Evolutionary conservation across 2,888 invertebrate genomes (phyloP).

Genomic region (Conchocele bisecta): DNA sequence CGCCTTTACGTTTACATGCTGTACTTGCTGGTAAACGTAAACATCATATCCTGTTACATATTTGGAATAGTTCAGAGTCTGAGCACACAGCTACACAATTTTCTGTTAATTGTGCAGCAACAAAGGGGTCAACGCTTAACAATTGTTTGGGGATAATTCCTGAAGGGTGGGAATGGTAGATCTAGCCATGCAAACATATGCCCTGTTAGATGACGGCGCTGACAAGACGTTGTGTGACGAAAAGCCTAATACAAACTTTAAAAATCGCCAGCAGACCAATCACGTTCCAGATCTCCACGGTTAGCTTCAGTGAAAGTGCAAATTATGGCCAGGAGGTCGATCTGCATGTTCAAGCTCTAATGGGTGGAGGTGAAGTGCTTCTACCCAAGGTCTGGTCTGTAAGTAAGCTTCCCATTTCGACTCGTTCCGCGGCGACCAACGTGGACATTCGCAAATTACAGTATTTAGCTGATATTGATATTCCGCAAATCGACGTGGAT

Average conservation of each 20-base stretch:
- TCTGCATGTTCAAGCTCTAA: background rate
- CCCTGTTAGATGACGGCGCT: conserved; percentile 22
- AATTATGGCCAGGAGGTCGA: conserved; percentile 2
- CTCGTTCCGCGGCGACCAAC: background rate
- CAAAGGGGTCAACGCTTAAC: background rate
- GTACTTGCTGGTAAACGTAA: conserved; percentile 24
- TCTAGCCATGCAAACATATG: conserved; percentile 5
- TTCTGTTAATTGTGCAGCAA: conserved; percentile 1
- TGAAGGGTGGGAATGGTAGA: conserved; percentile 7
- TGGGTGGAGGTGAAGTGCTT: background rate
- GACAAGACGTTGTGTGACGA: conserved; percentile 30
- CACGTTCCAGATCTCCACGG: conserved; percentile 6
- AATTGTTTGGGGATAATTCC: conserved; percentile 16
- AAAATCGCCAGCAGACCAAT: conserved; percentile 11
- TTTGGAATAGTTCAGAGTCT: background rate
- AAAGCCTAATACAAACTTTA: conserved; percentile 7
- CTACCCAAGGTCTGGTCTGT: conserved; percentile 15
- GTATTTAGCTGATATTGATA: background rate
- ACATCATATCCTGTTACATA: conserved; percentile 32
- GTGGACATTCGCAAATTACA: conserved; percentile 1
- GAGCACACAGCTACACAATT: background rate
- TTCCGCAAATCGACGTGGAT: background rate
- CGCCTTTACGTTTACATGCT: background rate
- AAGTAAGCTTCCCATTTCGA: conserved; percentile 8
- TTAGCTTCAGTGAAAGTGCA: conserved; percentile 5